A percentile compares a stretch with the other conserved stretches of the same genome.
Evolutionary conservation across 1,140 invertebrate genomes (phyloP).

Genomic region (Zaprionus inermis): DNA sequence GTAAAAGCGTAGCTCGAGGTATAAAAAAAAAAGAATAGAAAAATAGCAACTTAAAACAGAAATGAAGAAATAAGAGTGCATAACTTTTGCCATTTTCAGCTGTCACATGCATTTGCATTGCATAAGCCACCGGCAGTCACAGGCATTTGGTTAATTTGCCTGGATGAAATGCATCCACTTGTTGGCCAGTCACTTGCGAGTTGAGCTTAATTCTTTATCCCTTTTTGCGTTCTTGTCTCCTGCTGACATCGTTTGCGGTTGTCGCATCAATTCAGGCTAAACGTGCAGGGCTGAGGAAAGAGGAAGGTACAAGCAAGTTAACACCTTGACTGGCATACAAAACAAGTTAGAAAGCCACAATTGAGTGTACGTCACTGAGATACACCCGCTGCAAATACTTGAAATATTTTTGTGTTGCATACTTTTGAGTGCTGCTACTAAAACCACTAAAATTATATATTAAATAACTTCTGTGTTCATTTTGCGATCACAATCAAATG

Average conservation of each 20-base stretch:
- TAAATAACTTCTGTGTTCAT: no score
- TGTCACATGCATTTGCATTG: slow-evolving; percentile 7
- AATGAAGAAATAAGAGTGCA: background rate
- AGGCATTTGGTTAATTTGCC: slow-evolving; percentile 41
- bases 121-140: background rate
- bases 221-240: slow-evolving; percentile 3
- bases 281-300: background rate
- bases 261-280: slow-evolving; percentile 51
- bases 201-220: slow-evolving; percentile 11
- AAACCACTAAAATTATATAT: no score
- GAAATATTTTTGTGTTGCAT: no score
- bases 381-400: no score
- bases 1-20: slow-evolving; percentile 24
- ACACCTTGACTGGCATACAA: slow-evolving; percentile 25
- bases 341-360: no score
- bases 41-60: background rate
- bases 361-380: no score
- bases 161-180: slow-evolving; percentile 22
- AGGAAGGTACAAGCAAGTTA: background rate
- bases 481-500: no score
- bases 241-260: slow-evolving; percentile 39
- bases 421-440: no score
- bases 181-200: slow-evolving; percentile 41
- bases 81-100: background rate
- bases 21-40: background rate